phyloP scores from a whole-genome alignment of 2,113 vertebrate genomes.

The Paralichthys olivaceus region DNA sequence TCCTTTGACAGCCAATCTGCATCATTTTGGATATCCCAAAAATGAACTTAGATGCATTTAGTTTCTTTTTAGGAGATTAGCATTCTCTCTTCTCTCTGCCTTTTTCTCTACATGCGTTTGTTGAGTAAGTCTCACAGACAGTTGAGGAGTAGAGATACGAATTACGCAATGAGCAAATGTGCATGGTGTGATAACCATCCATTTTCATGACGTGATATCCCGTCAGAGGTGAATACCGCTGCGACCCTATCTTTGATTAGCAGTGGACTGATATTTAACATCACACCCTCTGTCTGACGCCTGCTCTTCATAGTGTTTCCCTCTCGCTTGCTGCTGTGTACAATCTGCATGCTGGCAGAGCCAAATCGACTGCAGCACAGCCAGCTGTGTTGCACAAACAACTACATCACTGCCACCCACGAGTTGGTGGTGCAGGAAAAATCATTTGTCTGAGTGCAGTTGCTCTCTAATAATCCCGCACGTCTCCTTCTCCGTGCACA shows the following conservation, averaged over 20 bases:
- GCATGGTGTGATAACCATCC: background rate
- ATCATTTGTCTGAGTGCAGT: background rate
- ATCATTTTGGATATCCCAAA: background rate
- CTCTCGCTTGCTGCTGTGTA: background rate
- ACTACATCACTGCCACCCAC: constrained; percentile 25
- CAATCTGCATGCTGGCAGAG: constrained; percentile 4
- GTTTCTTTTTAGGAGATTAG: background rate
- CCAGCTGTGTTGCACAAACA: constrained; percentile 32
- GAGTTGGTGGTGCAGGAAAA: constrained; percentile 16
- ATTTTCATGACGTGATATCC: background rate
- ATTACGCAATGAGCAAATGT: background rate
- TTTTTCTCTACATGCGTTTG: background rate
- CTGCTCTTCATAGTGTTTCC: background rate
- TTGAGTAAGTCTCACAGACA: background rate
- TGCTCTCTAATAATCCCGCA: constrained; percentile 1
- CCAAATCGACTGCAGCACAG: background rate
- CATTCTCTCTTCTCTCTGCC: background rate
- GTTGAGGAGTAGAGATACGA: background rate
- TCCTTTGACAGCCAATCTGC: no score
- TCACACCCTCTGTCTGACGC: background rate
- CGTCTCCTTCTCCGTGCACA: background rate
- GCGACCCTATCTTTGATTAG: constrained; percentile 7
- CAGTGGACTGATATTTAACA: background rate
- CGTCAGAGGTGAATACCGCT: background rate
- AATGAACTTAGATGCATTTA: background rate